Evolutionary conservation across 2,888 invertebrate genomes (phyloP), one percentile per base, ranked within the genome.

Genomic region (Himalopsyche tibetana): DNA sequence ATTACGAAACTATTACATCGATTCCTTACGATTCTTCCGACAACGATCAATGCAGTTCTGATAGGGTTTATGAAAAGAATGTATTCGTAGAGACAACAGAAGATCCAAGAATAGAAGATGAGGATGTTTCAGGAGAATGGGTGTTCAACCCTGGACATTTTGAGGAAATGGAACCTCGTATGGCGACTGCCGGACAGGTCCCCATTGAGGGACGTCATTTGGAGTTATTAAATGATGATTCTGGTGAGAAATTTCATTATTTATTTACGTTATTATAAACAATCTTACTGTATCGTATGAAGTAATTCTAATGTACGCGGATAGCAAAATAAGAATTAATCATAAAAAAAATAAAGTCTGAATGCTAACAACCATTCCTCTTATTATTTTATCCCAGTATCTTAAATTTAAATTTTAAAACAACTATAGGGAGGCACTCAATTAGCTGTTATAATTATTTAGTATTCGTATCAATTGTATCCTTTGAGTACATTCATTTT

Each of bases 21-120:
- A 38, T 69, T 42, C 55, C 15, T 15, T 83, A 80, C 83, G 85
- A 83, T 56, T 86, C 83, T 63, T 82, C 85, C 51, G 85, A 83
- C 15, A 80, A 55, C 63, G 85, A 86, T 15, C 80, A 69, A 51
- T 85, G 85, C 69, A 86, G 85, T 80, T 85, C 82, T 17, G 85
- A 82, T 82, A 82, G 69, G 11, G 74, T 82, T 55, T 56, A 63
- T 81, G 55, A 63, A 4, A 63, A 63, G 28, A 63, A 63, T 19
- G 63, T 4, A 28, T 63, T 63, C 8, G 9, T 63, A 63, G 63
- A 63, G 4, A 63, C 63, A 19, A n/a, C n/a, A 56, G 56, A 56
- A 56, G 56, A 12, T 36, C 15, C 79, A 36, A 79, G 79, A 40
- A 36, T 28, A 36, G 28, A 17, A 12, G 80, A 38, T 36, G 79